These are phyloP conservation scores for Oreochromis niloticus DNA, from an alignment of 2,113 vertebrate genomes.

Conservation along the genomic window DNA sequence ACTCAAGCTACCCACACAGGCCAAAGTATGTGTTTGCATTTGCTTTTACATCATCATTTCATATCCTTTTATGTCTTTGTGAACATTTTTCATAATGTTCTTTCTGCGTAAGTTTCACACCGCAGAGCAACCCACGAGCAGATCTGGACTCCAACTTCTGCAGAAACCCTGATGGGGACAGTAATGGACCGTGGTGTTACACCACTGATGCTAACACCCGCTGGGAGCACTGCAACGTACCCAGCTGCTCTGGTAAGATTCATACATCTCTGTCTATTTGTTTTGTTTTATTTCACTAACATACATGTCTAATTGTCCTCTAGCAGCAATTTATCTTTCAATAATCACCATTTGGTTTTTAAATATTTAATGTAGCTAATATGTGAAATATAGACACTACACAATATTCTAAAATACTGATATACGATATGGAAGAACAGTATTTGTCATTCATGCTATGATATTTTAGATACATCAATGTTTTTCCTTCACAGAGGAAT, in stretches of 20 bases:
- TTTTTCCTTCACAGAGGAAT: slow-evolving; percentile 69
- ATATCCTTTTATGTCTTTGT: neutral
- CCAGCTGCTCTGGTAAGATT: slow-evolving; percentile 66
- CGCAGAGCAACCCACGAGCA: slow-evolving; percentile 38
- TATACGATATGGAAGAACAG: neutral
- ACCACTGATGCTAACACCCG: slow-evolving; percentile 61
- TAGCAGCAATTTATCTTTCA: neutral
- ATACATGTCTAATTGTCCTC: neutral
- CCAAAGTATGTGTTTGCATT: slow-evolving; percentile 55
- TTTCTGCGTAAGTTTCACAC: neutral
- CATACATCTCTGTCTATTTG: neutral
- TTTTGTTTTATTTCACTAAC: neutral
- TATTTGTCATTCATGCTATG: neutral
- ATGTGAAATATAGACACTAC: neutral
- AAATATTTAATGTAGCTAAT: neutral
- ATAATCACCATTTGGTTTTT: neutral
- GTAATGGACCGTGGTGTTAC: slow-evolving; percentile 75
- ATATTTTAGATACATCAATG: neutral
- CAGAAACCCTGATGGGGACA: slow-evolving; percentile 74
- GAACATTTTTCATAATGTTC: too few relatives aligned
- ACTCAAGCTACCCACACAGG: slow-evolving; percentile 43
- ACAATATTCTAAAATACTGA: neutral
- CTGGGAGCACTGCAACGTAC: slow-evolving; percentile 70
- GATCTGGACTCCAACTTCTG: slow-evolving; percentile 76
- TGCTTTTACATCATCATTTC: neutral